These are phyloP conservation scores for Lagopus leucura DNA, from an alignment of 2,113 vertebrate genomes.

Conservation along the genomic window DNA sequence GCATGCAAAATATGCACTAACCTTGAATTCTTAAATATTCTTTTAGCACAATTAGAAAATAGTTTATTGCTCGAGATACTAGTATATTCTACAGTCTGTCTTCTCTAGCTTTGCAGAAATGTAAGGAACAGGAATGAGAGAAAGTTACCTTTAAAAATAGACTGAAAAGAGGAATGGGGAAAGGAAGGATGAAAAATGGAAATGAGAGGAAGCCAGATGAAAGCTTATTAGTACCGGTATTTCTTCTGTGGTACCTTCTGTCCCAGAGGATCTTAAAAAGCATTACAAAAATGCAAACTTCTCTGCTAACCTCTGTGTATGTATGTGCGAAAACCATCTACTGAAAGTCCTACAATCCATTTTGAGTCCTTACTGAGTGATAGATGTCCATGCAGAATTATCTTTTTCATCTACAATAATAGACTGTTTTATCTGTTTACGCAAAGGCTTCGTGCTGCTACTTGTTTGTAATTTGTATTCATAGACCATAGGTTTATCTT, in stretches of 20 bases:
- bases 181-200: background rate
- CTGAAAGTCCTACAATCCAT: background rate
- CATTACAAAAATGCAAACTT: background rate
- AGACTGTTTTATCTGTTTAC: background rate
- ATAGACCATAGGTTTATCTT: background rate
- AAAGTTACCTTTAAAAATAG: background rate
- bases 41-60: background rate
- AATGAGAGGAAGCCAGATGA: background rate
- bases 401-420: background rate
- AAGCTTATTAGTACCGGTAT: background rate
- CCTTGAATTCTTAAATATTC: background rate
- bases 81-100: background rate
- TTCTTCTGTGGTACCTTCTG: background rate
- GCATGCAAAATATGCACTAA: background rate
- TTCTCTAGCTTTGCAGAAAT: background rate
- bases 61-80: background rate
- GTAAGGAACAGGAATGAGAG: background rate
- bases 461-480: background rate
- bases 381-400: background rate
- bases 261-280: background rate
- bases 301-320: background rate
- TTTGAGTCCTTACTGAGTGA: background rate
- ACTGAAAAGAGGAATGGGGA: background rate
- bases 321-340: background rate
- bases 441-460: background rate